Evolutionary conservation across 2,797 vertebrate species (phyloP), one percentile per base, ranked within the genome.

Genomic region (Hippoglossus hippoglossus): DNA sequence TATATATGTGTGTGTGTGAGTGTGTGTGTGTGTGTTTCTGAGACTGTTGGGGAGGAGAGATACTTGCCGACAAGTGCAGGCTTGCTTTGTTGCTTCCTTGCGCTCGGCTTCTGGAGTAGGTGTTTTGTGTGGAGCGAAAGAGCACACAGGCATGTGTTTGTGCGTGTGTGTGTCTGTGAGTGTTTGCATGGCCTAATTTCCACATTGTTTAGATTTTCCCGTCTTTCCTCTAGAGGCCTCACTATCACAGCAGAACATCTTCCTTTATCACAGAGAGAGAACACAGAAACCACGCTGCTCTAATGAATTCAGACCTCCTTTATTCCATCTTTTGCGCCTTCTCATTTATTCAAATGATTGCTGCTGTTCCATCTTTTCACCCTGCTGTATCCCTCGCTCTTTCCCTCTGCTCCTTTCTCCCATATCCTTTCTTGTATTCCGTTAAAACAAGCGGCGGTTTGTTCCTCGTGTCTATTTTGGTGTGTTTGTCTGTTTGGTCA

Each of bases 181-280:
- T 86, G 80, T 88, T 65, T 75, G 76, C 82, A n/a, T 91, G 90
- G 83, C 90, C 93, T 89, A 84, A 89, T 93, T 93, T 77, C 72
- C 73, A 75, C 86, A 84, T 89, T 91, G 86, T 91, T 91, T 87
- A 89, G 75, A 86, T 85, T 87, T 84, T 72, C 68, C 63, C 73
- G 49, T 86, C 75, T 83, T 90, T 65, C 66, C 92, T 91, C 90
- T 74, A 80, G 91, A 90, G 91, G 88, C 85, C 75, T 87, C 75
- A 25, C 77, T 85, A 88, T 90, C 89, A 87, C 74, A 84, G 80
- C 83, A 58, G 73, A 91, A 86, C 82, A 86, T 85, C 84, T 87
- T 84, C 63, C 82, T 87, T 84, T 77, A 90, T 89, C 85, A 83
- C 70, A 80, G 85, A 65, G 70, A 55, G 62, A 82, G 67, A 84